Evolutionary conservation across 2,888 invertebrate genomes (phyloP).

Genomic region (Brenthis ino): DNA sequence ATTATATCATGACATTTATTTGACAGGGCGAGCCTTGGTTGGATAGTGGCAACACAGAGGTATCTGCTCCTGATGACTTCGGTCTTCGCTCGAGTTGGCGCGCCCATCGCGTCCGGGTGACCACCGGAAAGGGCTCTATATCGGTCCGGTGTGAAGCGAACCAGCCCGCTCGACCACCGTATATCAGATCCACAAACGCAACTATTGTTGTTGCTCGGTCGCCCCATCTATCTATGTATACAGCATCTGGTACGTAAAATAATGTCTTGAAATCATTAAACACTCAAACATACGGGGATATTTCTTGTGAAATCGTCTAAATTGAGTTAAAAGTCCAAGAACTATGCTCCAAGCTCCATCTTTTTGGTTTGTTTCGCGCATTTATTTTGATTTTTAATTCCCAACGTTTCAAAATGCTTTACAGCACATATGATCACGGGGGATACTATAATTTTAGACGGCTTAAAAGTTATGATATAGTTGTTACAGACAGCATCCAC

Average conservation of each 20-base stretch:
- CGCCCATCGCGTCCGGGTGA: slow-evolving; percentile 58
- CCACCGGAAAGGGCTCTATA: slow-evolving; percentile 52
- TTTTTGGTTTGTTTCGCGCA: no score
- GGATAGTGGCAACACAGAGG: slow-evolving; percentile 62
- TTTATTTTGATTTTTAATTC: no score
- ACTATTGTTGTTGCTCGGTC: slow-evolving; percentile 63
- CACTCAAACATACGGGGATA: not conserved
- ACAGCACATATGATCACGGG: no score
- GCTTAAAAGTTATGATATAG: no score
- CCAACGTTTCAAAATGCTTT: no score
- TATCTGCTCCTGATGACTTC: slow-evolving; percentile 58
- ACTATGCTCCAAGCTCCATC: no score
- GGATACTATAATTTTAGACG: no score
- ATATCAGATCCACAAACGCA: slow-evolving; percentile 54
- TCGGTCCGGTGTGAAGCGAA: slow-evolving; percentile 68
- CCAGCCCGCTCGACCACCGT: slow-evolving; percentile 66
- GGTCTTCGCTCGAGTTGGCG: slow-evolving; percentile 71
- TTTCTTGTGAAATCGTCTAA: not conserved
- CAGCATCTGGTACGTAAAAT: slow-evolving; percentile 62
- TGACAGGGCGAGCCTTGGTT: slow-evolving; percentile 66
- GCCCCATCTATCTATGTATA: slow-evolving; percentile 75
- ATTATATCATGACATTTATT: slow-evolving; percentile 15
- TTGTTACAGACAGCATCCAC: no score
- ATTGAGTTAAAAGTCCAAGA: no score
- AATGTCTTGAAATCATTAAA: not conserved